Evolutionary conservation across 2,888 invertebrate species (phyloP), one percentile per base, ranked within the genome.

Genomic region (Mystacides longicornis): DNA sequence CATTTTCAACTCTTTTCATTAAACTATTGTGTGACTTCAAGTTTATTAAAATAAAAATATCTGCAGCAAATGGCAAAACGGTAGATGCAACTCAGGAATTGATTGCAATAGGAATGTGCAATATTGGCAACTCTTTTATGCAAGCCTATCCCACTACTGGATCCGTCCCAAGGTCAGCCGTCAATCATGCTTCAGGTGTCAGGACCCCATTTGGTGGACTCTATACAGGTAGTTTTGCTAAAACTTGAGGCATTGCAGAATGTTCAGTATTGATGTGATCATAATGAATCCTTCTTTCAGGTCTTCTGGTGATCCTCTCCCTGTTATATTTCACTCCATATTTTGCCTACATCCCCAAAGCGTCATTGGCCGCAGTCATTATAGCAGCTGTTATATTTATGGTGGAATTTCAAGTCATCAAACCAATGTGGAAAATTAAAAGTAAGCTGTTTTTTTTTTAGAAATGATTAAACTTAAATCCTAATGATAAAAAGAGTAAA

Each of bases 61-160:
- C 69, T 70, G 14, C 61, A 82, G 82, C 86, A 3, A 83, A 84
- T 68, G 89, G 89, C 18, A 85, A 85, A 67, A 78, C 87, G 23
- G 87, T 94, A 50, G 91, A 93, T 69, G 90, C 94, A 23, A 93
- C 90, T 21, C 93, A 93, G 71, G 95, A 95, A 75, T 79, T 95
- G 66, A 80, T 94, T 59, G 93, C 94, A 3, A 82, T 93, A 52
- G 92, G 92, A 46, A 68, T 86, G 23, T 84, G 88, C 58, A 89
- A 90, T 71, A 79, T 94, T 54, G 82, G 86, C 53, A 93, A 90
- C 70, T 88, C 90, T 0, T 91, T 94, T 74, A 85, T 93, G 62
- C 87, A 87, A 66, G 86, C 88, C 2, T 93, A 91, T 69, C 94
- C 94, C 0, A 86, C 89, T 4, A 83, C 87, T 42, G 94, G 90